These are phyloP conservation scores for Popillia japonica DNA, from an alignment of 1,140 invertebrate genomes.

Conservation along the genomic window DNA sequence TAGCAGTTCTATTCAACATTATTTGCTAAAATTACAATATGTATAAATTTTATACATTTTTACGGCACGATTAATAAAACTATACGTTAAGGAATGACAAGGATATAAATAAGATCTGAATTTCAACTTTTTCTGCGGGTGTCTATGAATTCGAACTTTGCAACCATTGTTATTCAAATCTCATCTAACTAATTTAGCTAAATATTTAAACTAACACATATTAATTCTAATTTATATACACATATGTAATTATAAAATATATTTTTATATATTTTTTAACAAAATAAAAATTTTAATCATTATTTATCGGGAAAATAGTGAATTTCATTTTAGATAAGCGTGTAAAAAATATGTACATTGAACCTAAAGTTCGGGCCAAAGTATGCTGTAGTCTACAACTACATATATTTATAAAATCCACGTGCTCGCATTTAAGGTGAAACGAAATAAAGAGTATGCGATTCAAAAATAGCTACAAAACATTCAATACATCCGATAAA, in stretches of 20 bases:
- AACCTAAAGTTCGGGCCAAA: conserved; percentile 14
- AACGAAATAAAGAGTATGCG: not conserved
- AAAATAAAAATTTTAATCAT: not conserved
- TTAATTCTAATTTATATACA: not conserved
- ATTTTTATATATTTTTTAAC: too few species aligned
- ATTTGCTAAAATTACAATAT: too few species aligned
- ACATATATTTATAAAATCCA: conserved; percentile 17
- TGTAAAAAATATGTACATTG: conserved; percentile 14
- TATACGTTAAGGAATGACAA: too few species aligned
- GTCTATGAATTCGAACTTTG: too few species aligned
- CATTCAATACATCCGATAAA: too few species aligned
- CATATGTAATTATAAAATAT: too few species aligned
- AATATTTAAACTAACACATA: not conserved
- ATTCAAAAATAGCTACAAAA: not conserved
- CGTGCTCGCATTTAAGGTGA: conserved; percentile 3
- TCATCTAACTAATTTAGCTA: not conserved
- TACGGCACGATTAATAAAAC: too few species aligned
- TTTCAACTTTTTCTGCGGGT: too few species aligned
- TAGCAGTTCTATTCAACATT: too few species aligned
- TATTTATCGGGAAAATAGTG: not conserved
- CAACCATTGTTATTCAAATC: not conserved
- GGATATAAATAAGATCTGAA: too few species aligned
- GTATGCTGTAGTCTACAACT: not conserved
- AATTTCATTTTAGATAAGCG: not conserved
- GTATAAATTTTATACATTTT: too few species aligned